Conservation (phyloP, 2,113 vertebrate genomes). For the Grallaria varia region DNA sequence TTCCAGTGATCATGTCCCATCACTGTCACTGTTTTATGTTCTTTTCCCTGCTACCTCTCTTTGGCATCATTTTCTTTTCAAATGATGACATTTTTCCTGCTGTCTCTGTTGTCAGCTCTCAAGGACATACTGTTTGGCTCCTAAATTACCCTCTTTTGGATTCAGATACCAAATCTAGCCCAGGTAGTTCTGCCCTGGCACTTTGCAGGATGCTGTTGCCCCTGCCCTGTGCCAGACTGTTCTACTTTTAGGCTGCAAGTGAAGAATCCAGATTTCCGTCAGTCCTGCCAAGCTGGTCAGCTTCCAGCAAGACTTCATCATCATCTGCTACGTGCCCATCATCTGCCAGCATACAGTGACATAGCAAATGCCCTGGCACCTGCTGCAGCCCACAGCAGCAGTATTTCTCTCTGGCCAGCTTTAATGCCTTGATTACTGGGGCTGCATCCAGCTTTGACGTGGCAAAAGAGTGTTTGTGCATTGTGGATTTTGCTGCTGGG, state of each 20-base stretch:
- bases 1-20: background rate
- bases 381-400: background rate
- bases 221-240: background rate
- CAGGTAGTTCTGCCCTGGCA: background rate
- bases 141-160: background rate
- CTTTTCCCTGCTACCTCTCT: background rate
- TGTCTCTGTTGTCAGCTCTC: background rate
- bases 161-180: background rate
- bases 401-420: background rate
- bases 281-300: background rate
- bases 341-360: background rate
- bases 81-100: background rate
- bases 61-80: background rate
- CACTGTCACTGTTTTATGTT: background rate
- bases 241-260: background rate
- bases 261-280: background rate
- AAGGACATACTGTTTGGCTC: background rate
- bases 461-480: background rate
- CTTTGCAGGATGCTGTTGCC: background rate
- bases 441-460: fast-evolving
- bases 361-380: background rate
- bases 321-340: background rate
- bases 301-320: background rate
- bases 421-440: background rate
- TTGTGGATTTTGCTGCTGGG: background rate